Evolutionary conservation across 92 coral and sea anemone species (phyloP).

Genomic region (Epizoanthus illoricatus): DNA sequence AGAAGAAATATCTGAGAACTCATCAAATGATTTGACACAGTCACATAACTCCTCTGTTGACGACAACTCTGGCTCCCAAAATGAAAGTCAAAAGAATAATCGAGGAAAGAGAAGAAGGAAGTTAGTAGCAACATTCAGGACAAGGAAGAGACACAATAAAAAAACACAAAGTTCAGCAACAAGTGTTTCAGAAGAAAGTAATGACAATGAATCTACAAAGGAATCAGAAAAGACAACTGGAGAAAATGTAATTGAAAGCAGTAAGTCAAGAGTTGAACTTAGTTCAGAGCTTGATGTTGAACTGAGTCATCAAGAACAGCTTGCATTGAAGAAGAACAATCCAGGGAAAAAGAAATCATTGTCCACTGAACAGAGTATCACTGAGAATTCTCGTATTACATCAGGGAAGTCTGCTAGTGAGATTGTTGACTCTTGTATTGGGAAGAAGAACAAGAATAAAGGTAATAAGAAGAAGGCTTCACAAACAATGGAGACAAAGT

Average conservation of each 20-base stretch:
- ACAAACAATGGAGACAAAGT: constrained; percentile 2
- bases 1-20: not conserved
- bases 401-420: constrained; percentile 5
- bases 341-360: constrained; percentile 20
- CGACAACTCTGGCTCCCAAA: not conserved
- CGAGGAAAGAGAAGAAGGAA: constrained; percentile 10
- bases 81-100: constrained; percentile 2
- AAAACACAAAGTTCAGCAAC: not conserved
- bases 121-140: not conserved
- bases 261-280: not conserved
- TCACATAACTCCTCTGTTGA: no score
- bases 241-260: not conserved
- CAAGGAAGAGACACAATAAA: constrained; percentile 16
- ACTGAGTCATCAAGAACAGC: not conserved
- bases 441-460: not conserved
- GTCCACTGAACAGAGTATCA: not conserved
- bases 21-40: no score
- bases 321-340: not conserved
- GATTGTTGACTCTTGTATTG: not conserved
- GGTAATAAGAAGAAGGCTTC: not conserved
- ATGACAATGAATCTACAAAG: not conserved
- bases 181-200: constrained; percentile 20
- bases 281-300: not conserved
- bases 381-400: not conserved
- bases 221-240: constrained; percentile 13